Percentiles rank a stretch among this genome's conserved stretches.
phyloP scores from a whole-genome alignment of 2,113 vertebrate species.

The Hippocampus mohnikei region DNA sequence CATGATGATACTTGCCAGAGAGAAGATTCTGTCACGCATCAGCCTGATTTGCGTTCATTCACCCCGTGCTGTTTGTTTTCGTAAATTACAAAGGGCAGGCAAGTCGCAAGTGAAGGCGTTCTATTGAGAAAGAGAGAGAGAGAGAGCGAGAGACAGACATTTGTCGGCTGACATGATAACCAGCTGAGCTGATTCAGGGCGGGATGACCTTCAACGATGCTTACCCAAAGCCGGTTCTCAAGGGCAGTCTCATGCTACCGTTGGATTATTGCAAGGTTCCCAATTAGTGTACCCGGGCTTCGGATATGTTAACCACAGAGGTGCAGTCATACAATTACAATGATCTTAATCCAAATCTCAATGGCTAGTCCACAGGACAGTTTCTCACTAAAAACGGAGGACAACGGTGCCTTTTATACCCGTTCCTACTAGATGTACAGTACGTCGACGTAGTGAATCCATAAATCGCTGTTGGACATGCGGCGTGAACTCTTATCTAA shows the following conservation, averaged over 20 bases:
- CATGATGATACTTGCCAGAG: not conserved
- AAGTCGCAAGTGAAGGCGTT: constrained; percentile 40
- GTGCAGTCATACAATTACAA: constrained; percentile 34
- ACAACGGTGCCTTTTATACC: not conserved
- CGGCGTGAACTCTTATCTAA: too few relatives aligned
- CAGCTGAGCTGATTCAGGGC: constrained; percentile 44
- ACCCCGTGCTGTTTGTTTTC: constrained; percentile 21
- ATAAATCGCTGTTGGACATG: not conserved
- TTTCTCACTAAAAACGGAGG: not conserved
- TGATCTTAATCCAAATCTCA: not conserved
- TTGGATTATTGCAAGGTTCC: constrained; percentile 49
- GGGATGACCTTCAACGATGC: constrained; percentile 56
- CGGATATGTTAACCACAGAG: constrained; percentile 28
- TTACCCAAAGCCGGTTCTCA: constrained; percentile 44
- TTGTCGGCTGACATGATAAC: constrained; percentile 56
- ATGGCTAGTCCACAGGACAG: not conserved
- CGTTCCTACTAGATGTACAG: not conserved
- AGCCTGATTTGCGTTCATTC: constrained; percentile 4
- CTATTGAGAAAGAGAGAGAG: constrained; percentile 11
- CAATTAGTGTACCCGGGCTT: constrained; percentile 45
- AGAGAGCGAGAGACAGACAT: constrained; percentile 34
- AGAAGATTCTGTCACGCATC: not conserved
- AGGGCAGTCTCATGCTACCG: constrained; percentile 52
- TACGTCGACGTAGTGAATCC: not conserved
- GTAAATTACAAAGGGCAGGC: constrained; percentile 22